phyloP scores from a whole-genome alignment of 2,113 vertebrate genomes.

The Eubucco bourcierii region DNA sequence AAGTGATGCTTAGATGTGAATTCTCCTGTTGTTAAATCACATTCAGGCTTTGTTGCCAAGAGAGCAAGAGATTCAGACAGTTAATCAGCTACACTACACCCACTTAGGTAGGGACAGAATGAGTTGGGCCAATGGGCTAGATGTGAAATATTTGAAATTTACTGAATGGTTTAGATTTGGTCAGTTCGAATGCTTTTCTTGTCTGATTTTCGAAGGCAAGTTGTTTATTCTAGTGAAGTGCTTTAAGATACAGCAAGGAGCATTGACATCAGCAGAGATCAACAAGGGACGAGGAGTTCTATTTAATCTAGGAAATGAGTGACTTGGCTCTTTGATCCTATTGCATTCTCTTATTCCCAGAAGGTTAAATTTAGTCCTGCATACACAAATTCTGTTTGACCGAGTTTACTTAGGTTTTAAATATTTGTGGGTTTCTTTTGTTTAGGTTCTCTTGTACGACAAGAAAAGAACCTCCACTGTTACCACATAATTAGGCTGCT shows the following conservation, averaged over 20 bases:
- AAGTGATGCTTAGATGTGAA: fast-evolving
- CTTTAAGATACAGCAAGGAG: slow-evolving; percentile 51
- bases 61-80: neutral
- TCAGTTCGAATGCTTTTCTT: slow-evolving; percentile 5
- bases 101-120: neutral
- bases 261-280: slow-evolving; percentile 57
- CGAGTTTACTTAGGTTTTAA: slow-evolving; percentile 62
- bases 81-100: neutral
- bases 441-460: slow-evolving; percentile 53
- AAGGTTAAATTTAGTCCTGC: slow-evolving; percentile 62
- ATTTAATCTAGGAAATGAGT: slow-evolving; percentile 70
- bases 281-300: slow-evolving; percentile 26
- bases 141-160: neutral
- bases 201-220: slow-evolving; percentile 53
- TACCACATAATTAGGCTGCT: slow-evolving; percentile 59
- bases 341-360: slow-evolving; percentile 54
- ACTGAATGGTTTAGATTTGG: neutral
- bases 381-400: slow-evolving; percentile 64
- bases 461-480: slow-evolving; percentile 4
- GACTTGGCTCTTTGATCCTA: slow-evolving; percentile 71
- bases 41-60: neutral
- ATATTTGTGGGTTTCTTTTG: slow-evolving; percentile 67
- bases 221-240: slow-evolving; percentile 51
- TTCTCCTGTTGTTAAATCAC: neutral
- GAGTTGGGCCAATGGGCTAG: neutral